Base-by-base conservation (phyloP, 2,888 invertebrate species). In the Salticus scenicus region DNA sequence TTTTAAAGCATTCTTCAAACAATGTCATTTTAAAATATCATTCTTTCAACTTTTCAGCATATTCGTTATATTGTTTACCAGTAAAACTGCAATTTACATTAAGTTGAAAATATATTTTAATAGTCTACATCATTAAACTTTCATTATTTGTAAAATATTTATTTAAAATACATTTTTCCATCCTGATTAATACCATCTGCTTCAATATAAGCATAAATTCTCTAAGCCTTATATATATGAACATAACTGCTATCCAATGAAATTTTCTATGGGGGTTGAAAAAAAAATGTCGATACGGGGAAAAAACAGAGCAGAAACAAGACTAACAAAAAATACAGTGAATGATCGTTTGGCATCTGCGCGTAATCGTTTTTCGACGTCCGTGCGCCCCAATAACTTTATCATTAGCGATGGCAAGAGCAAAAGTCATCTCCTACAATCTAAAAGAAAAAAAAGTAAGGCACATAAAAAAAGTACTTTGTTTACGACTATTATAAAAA, bases 331-430 rank as follows among this genome's bases (percentile, higher is more conserved):
- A 47, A 57, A 57, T 4, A 57, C 1, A 24, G 24, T 24, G 57
- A 24, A 57, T 24, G 57, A 57, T 57, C 57, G 2, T 24, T 24
- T 57, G 20, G 57, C 57, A 57, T 57, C 57, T 57, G 57, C 17
- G 24, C 57, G 57, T 57, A 57, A 57, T 57, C 57, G 57, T 57
- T 57, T 57, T 57, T 57, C 57, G 57, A 57, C 57, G 57, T 24
- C 57, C 24, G 57, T 57, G 57, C 24, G 57, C 57, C 57, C 57
- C 57, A 57, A 57, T 57, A 57, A 24, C 57, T 57, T 57, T 57
- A 57, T 57, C 57, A 57, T 57, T 57, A 57, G 57, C 12, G 57
- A 57, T 57, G 57, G 57, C 57, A 57, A 57, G 24, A 57, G 24
- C 17, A 17, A 8, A 24, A 57, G 24, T 57, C 57, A 24, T 57